phyloP scores from a whole-genome alignment of 2,888 invertebrate species.

The Eristalis intricaria region DNA sequence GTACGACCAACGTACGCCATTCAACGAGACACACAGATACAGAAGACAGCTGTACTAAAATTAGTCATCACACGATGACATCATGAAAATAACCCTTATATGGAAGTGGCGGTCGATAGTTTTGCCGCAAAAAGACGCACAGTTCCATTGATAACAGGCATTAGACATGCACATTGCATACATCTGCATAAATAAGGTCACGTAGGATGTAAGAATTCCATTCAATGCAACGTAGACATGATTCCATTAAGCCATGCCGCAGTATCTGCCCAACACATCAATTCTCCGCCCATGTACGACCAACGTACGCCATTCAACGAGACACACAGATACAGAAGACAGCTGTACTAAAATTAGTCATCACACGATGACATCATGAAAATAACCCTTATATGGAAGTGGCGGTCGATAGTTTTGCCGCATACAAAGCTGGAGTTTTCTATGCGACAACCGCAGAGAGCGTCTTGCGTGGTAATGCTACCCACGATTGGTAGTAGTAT shows the following conservation, averaged over 20 bases:
- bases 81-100: slow-evolving; percentile 44
- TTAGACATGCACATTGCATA: not conserved
- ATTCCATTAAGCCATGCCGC: not conserved
- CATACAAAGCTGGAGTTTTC: slow-evolving; percentile 26
- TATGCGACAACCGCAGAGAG: slow-evolving; percentile 24
- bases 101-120: slow-evolving; percentile 51
- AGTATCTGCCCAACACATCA: not conserved
- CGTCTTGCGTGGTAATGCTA: slow-evolving; percentile 44
- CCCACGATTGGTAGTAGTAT: not conserved
- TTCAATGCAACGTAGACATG: slow-evolving; percentile 15
- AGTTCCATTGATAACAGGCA: not conserved
- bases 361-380: slow-evolving; percentile 46
- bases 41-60: slow-evolving; percentile 13
- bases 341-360: slow-evolving; percentile 45
- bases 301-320: not conserved
- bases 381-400: slow-evolving; percentile 38
- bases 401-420: slow-evolving; percentile 61
- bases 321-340: not conserved
- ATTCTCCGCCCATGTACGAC: not conserved
- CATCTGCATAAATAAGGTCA: slow-evolving; percentile 10
- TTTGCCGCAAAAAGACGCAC: slow-evolving; percentile 45
- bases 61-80: slow-evolving; percentile 52
- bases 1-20: not conserved
- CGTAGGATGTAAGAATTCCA: not conserved
- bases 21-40: not conserved